Evolutionary conservation across 2,797 vertebrate species (phyloP).

Genomic region (Limosa lapponica): DNA sequence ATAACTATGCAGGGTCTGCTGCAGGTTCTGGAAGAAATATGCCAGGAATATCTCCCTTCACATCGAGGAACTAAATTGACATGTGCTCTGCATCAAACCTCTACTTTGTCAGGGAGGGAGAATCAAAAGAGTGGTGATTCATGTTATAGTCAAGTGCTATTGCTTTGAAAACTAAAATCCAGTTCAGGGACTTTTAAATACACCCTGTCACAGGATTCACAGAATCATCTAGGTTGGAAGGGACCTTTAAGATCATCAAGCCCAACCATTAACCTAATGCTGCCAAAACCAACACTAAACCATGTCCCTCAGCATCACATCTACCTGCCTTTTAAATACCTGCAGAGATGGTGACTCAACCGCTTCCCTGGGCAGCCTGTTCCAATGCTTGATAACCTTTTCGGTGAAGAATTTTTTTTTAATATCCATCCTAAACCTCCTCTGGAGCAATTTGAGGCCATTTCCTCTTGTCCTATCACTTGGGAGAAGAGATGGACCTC

Average conservation of each 20-base stretch:
- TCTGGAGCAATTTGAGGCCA: neutral
- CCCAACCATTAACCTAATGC: no score
- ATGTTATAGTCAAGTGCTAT: neutral
- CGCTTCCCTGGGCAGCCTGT: no score
- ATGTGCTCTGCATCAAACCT: neutral
- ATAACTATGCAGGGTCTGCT: neutral
- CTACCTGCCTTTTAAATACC: no score
- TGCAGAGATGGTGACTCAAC: no score
- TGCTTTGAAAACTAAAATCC: slow-evolving; percentile 15
- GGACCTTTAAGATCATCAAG: neutral
- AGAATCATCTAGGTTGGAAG: neutral
- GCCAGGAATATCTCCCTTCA: neutral
- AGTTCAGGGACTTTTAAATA: neutral
- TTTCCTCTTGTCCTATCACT: neutral
- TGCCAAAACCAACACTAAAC: no score
- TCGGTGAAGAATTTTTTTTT: neutral
- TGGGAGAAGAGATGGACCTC: neutral
- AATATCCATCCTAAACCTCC: neutral
- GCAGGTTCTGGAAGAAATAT: neutral
- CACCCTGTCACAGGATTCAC: neutral
- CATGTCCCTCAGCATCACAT: no score
- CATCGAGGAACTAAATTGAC: neutral
- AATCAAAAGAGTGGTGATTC: neutral
- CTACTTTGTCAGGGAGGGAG: neutral
- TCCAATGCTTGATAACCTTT: neutral